Conservation (phyloP, 2,797 vertebrate genomes). For the Limosa lapponica region DNA sequence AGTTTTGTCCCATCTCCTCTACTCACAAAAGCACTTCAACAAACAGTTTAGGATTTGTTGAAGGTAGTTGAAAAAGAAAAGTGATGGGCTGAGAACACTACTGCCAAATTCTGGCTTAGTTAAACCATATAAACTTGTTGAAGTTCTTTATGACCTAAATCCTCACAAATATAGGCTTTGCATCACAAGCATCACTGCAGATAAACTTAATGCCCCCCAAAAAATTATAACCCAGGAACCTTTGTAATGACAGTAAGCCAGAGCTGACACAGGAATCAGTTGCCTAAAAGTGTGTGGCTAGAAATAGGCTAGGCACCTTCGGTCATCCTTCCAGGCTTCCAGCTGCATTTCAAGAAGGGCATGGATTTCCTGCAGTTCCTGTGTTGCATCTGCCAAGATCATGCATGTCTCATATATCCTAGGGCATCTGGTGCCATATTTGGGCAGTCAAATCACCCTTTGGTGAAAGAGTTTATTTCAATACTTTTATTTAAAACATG, state of each 20-base stretch:
- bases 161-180: neutral
- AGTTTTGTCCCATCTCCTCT: neutral
- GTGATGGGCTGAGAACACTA: neutral
- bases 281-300: neutral
- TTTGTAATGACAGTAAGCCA: neutral
- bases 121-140: neutral
- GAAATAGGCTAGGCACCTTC: neutral
- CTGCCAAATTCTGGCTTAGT: neutral
- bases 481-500: neutral
- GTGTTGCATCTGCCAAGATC: neutral
- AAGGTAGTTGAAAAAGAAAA: neutral
- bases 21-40: neutral
- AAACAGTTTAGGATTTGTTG: neutral
- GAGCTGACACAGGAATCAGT: neutral
- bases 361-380: neutral
- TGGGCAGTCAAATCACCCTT: neutral
- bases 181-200: neutral
- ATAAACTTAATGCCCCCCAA: neutral
- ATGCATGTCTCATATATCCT: neutral
- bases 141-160: neutral
- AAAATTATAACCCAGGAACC: neutral
- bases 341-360: neutral
- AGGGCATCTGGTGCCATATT: neutral
- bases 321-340: neutral
- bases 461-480: neutral